Percentiles rank a stretch among this genome's conserved stretches.
phyloP scores from a whole-genome alignment of 2,888 invertebrate species.

The Pycnomerus fuliginosus region DNA sequence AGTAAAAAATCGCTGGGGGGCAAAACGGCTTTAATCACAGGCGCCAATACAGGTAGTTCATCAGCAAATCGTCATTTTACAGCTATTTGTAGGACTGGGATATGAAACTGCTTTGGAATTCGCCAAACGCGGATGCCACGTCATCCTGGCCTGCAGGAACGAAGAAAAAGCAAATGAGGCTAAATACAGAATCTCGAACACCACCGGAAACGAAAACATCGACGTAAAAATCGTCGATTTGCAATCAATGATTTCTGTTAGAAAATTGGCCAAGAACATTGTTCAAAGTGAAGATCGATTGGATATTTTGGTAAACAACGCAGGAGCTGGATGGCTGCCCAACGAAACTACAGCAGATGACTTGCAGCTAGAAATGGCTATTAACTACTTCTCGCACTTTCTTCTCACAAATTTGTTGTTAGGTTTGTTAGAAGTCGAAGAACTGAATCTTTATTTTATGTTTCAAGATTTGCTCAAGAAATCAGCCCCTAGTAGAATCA shows the following conservation, averaged over 20 bases:
- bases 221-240: constrained; percentile 35
- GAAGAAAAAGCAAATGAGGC: constrained; percentile 27
- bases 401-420: constrained; percentile 54
- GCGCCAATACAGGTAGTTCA: constrained; percentile 23
- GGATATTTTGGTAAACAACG: too few relatives aligned
- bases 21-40: constrained; percentile 24
- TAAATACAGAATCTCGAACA: constrained; percentile 25
- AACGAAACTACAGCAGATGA: constrained; percentile 50
- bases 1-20: constrained; percentile 20
- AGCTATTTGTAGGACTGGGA: constrained; percentile 39
- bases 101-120: constrained; percentile 42
- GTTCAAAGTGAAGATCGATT: constrained; percentile 38
- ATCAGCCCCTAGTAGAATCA: constrained; percentile 4
- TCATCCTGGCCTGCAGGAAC: constrained; percentile 55
- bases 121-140: constrained; percentile 50
- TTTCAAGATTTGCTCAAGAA: constrained; percentile 3
- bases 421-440: constrained; percentile 26
- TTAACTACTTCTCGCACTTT: constrained; percentile 57
- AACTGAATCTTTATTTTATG: constrained; percentile 3
- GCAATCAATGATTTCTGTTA: constrained; percentile 36
- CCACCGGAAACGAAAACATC: constrained; percentile 34
- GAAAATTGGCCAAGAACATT: constrained; percentile 53
- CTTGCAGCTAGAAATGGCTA: constrained; percentile 50
- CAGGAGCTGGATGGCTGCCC: too few relatives aligned
- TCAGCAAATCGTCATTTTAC: not conserved